These are phyloP conservation scores for Oenanthe melanoleuca DNA, from an alignment of 2,113 vertebrate genomes.

Conservation along the genomic window DNA sequence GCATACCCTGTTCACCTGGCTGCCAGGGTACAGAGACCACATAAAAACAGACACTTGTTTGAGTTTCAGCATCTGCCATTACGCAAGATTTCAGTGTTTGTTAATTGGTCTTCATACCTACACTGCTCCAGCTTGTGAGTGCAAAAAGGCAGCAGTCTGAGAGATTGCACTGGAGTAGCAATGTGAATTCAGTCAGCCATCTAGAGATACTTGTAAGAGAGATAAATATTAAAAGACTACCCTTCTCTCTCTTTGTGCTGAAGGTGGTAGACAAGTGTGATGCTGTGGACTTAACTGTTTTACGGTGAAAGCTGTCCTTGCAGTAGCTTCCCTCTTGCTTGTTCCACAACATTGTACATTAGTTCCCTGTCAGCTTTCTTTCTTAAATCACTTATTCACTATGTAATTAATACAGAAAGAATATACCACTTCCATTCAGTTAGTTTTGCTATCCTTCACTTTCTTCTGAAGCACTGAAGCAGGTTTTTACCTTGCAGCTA, in stretches of 20 bases:
- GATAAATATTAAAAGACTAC: not conserved
- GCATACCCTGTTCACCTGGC: not conserved
- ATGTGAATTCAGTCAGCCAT: not conserved
- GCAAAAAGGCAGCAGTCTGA: not conserved
- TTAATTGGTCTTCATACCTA: not conserved
- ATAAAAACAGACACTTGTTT: not conserved
- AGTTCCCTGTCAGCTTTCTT: not conserved
- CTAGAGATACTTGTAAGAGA: not conserved
- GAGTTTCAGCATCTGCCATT: not conserved
- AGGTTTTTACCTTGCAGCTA: not conserved
- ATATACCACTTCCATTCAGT: not conserved
- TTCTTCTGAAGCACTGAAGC: not conserved
- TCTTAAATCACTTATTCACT: not conserved
- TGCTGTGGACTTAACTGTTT: not conserved
- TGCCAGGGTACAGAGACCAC: not conserved
- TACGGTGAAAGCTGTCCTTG: not conserved
- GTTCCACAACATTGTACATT: not conserved
- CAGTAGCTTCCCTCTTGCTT: not conserved
- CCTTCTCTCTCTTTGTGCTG: not conserved
- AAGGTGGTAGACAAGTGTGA: not conserved
- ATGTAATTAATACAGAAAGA: not conserved
- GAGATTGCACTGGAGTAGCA: not conserved
- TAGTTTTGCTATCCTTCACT: not conserved
- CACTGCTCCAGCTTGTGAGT: not conserved
- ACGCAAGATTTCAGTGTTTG: not conserved